These are phyloP conservation scores for Myotis brandtii DNA, from an alignment of 2,113 vertebrate species.

Conservation along the genomic window DNA sequence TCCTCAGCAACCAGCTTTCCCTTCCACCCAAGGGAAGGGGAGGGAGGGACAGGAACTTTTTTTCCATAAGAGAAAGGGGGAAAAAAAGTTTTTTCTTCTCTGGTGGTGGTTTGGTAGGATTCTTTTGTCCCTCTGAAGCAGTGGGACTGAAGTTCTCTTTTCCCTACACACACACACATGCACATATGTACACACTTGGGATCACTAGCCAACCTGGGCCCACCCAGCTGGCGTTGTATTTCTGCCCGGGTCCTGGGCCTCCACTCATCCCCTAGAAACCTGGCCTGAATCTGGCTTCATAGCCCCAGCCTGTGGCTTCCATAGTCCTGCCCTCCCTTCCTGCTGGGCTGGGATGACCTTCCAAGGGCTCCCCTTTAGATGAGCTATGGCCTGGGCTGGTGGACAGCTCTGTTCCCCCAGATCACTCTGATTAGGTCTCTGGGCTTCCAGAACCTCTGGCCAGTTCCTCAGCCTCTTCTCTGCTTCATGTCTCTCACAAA, in stretches of 20 bases:
- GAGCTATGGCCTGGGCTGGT: background rate
- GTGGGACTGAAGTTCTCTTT: background rate
- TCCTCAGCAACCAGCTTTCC: slow-evolving; percentile 61
- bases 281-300: background rate
- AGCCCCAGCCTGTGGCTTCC: background rate
- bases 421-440: background rate
- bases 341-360: background rate
- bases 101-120: slow-evolving; percentile 59
- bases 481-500: background rate
- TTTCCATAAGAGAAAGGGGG: slow-evolving; percentile 78
- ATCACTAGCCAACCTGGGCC: background rate
- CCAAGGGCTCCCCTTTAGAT: background rate
- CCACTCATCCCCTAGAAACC: background rate
- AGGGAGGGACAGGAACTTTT: slow-evolving; percentile 54
- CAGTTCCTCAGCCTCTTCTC: background rate
- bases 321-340: background rate
- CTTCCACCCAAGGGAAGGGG: slow-evolving; percentile 49
- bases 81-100: slow-evolving; percentile 53
- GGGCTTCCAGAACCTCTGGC: background rate
- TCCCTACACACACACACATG: background rate
- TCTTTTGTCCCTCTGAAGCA: slow-evolving; percentile 54
- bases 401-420: background rate
- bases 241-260: background rate
- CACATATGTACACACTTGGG: background rate
- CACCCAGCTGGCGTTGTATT: background rate